phyloP scores from a whole-genome alignment of 2,797 vertebrate genomes.

The Eurystomus glaucurus region DNA sequence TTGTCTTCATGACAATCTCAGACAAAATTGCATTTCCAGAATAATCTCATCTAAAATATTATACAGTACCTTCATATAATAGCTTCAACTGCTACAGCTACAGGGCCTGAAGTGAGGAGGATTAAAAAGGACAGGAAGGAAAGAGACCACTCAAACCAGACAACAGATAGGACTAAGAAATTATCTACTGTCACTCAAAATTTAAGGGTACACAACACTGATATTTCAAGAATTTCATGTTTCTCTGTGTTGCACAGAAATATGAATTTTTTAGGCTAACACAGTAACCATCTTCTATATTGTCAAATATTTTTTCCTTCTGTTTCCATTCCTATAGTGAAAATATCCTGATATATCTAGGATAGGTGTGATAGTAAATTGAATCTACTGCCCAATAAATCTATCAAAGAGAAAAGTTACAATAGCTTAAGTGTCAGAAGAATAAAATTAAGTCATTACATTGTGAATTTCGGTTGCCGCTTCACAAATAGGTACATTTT shows the following conservation, averaged over 20 bases:
- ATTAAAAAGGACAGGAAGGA: background rate
- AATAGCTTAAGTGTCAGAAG: background rate
- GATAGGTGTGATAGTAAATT: fast-evolving
- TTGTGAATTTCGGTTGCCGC: fast-evolving
- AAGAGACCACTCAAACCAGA: background rate
- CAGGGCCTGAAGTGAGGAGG: background rate
- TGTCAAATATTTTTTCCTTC: background rate
- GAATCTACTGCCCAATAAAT: too few relatives aligned
- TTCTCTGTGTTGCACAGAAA: constrained; percentile 27
- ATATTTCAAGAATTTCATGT: constrained; percentile 42
- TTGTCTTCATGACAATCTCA: background rate
- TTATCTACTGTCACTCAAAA: background rate
- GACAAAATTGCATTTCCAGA: background rate
- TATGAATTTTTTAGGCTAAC: background rate
- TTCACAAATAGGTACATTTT: background rate
- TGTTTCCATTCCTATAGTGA: background rate
- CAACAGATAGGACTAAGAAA: background rate
- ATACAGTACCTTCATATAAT: background rate
- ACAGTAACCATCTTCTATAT: background rate
- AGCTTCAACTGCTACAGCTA: background rate
- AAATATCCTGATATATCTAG: background rate
- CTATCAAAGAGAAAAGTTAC: fast-evolving
- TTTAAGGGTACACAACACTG: constrained; percentile 14
- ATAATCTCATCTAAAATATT: background rate
- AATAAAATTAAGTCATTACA: background rate